Evolutionary conservation across 2,797 vertebrate species (phyloP), one percentile per base, ranked within the genome.

Genomic region (Tapera naevia): DNA sequence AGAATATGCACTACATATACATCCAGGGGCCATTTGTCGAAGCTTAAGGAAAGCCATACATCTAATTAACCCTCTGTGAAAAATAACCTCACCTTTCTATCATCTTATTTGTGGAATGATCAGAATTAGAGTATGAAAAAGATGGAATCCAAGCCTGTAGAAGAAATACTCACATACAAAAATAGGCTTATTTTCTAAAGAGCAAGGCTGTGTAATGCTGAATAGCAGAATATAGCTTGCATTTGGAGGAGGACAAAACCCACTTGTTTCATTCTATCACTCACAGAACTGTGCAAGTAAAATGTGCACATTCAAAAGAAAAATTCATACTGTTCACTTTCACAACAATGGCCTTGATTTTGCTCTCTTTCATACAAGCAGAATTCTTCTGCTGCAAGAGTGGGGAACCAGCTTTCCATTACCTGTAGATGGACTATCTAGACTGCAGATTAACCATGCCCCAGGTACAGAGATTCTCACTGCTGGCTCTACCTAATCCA

Each of bases 111-210:
- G 83, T 91, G 93, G 86, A 96, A 94, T 89, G 91, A 80, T 91
- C 83, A 87, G 91, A 94, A 93, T 80, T 61, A 48, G 73, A 85
- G 25, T 89, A 96, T 21, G 90, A 91, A 93, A 91, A 91, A 67
- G 80, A 78, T 58, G 67, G 91, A 91, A 80, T 24, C 64, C 75
- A 93, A 80, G 74, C 88, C 88, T 94, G 85, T 87, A 95, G 88
- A 96, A 96, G 90, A 94, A 94, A 89, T 74, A 94, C 65, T 83
- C 74, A 30, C 61, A 27, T 97, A 96, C 41, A 96, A 96, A 97
- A 97, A 96, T 94, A 97, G 83, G 91, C 92, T 94, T 91, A 91
- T 89, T 95, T 93, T 94, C 88, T 96, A 89, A 88, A 94, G 64
- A 94, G 91, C 91, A 93, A 94, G 93, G 88, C 67, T 76, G 61